Evolutionary conservation across 2,113 vertebrate species (phyloP).

Genomic region (Gymnogyps californianus): DNA sequence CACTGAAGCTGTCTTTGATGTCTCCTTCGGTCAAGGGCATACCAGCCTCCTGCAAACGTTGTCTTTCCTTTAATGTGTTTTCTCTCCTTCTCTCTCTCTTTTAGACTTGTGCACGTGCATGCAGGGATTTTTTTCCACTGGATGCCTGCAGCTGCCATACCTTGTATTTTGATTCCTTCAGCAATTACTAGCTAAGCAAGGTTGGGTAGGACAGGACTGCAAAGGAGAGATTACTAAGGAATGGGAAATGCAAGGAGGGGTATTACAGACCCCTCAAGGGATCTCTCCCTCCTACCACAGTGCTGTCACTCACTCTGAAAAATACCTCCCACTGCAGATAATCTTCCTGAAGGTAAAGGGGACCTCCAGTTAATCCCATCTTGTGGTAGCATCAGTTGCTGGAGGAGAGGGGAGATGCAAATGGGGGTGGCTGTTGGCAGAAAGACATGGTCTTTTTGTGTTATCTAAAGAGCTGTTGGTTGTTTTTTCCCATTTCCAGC

Average conservation of each 20-base stretch:
- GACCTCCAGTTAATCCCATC: neutral
- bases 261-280: neutral
- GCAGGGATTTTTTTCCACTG: neutral
- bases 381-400: neutral
- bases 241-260: neutral
- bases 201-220: neutral
- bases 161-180: neutral
- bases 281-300: neutral
- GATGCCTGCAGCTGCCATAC: neutral
- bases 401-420: neutral
- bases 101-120: neutral
- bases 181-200: neutral
- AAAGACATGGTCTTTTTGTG: neutral
- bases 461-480: neutral
- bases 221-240: neutral
- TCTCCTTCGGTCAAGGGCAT: conserved; percentile 44
- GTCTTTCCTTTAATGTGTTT: conserved; percentile 29
- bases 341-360: neutral
- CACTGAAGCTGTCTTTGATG: conserved; percentile 52
- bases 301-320: neutral
- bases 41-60: neutral
- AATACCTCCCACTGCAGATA: neutral
- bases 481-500: conserved; percentile 1
- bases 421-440: neutral
- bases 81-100: neutral